phyloP scores from a whole-genome alignment of 2,113 vertebrate species.

The Bothrops jararaca region DNA sequence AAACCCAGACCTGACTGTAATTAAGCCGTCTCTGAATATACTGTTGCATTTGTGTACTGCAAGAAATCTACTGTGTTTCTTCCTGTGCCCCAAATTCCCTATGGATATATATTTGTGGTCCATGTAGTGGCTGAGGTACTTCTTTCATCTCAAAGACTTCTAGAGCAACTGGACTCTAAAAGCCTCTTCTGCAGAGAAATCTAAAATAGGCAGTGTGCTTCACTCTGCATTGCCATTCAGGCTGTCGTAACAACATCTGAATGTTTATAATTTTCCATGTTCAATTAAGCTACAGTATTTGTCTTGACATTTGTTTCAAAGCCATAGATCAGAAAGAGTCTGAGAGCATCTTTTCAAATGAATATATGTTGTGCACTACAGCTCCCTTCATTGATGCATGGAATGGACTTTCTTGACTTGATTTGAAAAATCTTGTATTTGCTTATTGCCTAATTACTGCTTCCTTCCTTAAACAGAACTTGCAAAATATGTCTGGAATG shows the following conservation, averaged over 20 bases:
- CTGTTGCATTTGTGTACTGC: background rate
- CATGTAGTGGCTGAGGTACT: background rate
- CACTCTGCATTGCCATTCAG: background rate
- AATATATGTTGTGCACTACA: background rate
- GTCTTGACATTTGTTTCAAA: background rate
- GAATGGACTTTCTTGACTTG: background rate
- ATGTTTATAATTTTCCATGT: background rate
- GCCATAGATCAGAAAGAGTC: background rate
- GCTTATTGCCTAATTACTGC: background rate
- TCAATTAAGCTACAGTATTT: background rate
- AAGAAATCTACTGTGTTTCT: background rate
- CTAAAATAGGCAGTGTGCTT: background rate
- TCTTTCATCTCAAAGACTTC: background rate
- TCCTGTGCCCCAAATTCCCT: background rate
- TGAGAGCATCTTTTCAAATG: background rate
- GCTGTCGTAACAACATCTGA: background rate
- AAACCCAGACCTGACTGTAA: background rate
- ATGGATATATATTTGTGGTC: background rate
- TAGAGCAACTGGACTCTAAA: background rate
- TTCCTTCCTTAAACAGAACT: background rate
- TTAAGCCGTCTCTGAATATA: background rate
- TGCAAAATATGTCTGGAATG: background rate
- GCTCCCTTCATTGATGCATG: background rate
- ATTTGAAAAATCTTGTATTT: background rate
- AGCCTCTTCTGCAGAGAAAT: background rate